phyloP scores from a whole-genome alignment of 2,113 vertebrate species.

The Aptenodytes patagonicus region DNA sequence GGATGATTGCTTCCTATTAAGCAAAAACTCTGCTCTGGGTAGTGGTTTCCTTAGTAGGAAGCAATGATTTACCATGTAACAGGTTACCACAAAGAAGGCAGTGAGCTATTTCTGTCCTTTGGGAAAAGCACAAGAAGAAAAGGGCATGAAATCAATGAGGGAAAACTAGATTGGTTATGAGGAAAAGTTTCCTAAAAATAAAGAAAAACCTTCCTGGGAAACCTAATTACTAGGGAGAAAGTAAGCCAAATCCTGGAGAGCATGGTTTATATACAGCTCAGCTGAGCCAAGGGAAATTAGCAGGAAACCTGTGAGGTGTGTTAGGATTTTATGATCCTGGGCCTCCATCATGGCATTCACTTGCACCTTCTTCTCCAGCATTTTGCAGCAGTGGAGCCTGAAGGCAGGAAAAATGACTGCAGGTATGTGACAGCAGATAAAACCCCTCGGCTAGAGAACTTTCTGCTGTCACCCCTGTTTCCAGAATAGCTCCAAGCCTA shows the following conservation, averaged over 20 bases:
- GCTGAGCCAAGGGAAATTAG: slow-evolving; percentile 17
- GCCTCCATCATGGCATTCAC: neutral
- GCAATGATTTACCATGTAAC: neutral
- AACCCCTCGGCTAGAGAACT: neutral
- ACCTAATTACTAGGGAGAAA: neutral
- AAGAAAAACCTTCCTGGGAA: slow-evolving; percentile 3
- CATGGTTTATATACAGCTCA: neutral
- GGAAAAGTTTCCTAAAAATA: neutral
- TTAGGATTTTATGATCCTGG: slow-evolving; percentile 5
- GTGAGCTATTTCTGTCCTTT: neutral
- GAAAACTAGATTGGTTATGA: neutral
- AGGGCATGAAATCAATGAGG: neutral
- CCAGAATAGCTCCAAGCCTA: neutral
- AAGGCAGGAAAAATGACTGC: neutral
- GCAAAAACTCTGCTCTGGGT: neutral
- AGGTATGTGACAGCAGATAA: neutral
- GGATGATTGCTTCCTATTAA: neutral
- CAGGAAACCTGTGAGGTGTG: neutral
- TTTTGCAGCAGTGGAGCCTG: neutral
- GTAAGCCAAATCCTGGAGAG: slow-evolving; percentile 10
- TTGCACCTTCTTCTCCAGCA: neutral
- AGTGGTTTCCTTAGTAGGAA: neutral
- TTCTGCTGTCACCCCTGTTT: neutral
- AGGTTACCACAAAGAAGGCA: neutral
- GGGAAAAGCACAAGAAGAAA: neutral